Percentiles rank a stretch among this genome's conserved stretches.
Evolutionary conservation across 2,888 invertebrate species (phyloP).

Genomic region (Rhagium mordax): DNA sequence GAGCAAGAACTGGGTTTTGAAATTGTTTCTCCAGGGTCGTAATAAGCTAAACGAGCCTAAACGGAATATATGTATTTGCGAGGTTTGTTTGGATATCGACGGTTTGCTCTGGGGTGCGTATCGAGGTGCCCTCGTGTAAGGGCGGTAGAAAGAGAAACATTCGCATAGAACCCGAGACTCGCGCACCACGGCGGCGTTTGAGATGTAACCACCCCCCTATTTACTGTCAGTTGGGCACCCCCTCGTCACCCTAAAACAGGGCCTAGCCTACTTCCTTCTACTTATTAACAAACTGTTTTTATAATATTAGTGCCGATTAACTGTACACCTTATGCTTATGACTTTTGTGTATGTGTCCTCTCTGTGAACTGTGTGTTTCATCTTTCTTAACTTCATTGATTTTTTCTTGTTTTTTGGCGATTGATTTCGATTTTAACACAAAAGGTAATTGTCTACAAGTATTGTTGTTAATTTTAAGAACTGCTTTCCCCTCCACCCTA

Average conservation of each 20-base stretch:
- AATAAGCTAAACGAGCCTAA: no score
- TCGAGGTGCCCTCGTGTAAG: conserved; percentile 36
- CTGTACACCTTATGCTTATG: conserved; percentile 47
- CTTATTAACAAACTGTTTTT: conserved; percentile 47
- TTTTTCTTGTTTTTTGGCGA: conserved; percentile 56
- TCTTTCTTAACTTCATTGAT: conserved; percentile 55
- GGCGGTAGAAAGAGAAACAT: conserved; percentile 36
- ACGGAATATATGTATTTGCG: no score
- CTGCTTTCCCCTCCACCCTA: neutral
- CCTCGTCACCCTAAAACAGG: conserved; percentile 54
- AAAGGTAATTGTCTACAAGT: conserved; percentile 49
- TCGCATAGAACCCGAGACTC: conserved; percentile 29
- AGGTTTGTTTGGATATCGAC: no score
- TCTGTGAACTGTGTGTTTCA: conserved; percentile 53
- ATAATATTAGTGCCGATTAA: conserved; percentile 45
- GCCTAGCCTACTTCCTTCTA: conserved; percentile 53
- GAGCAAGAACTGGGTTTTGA: no score
- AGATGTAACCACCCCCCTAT: conserved; percentile 60
- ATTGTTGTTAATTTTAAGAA: conserved; percentile 34
- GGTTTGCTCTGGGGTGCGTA: neutral
- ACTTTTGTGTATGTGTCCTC: conserved; percentile 47
- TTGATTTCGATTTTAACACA: conserved; percentile 51
- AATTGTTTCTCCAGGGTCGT: no score
- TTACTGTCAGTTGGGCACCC: conserved; percentile 60
- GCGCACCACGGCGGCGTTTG: conserved; percentile 49